Base-by-base conservation (phyloP, 2,888 invertebrate species). In the Globia sparganii region DNA sequence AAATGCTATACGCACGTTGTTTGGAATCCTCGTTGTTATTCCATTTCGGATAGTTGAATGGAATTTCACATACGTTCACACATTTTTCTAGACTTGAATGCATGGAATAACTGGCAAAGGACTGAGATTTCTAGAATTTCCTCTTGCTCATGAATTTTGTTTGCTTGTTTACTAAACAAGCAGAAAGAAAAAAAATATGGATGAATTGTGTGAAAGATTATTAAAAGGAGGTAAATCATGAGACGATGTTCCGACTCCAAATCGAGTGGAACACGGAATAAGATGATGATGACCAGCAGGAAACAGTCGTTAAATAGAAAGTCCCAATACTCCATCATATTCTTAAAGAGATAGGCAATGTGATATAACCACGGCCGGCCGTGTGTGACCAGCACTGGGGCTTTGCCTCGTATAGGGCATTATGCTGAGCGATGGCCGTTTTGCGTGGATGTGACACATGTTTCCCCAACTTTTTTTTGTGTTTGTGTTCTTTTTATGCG, bases 31-130 rank as follows among this genome's bases (percentile, higher is more conserved):
- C 25, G 31, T 43, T 56, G 21, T 18, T 6, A 62, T 74, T 72
- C 31, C 4, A 34, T 66, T 81, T 66, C 18, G 62, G 37, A 76
- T 59, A 37, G 28, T 58, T n/a, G 56, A 66, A 70, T 72, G 72
- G 49, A 69, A 77, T 61, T 85, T 69, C 72, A 61, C 56, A 75
- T 61, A 21, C n/a, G 40, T 58, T 58, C 34, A 53, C n/a, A 77
- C 69, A 72, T 72, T 85, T 58, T 37, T 2, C 37, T 53, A 56
- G 13, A 21, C 5, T 74, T 15, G 21, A 34, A 66, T 43, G 40
- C 37, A 66, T n/a, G 2, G 9, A 67, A 18, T 53, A 2, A 46
- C 21, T 34, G 34, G 28, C 53, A 43, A 15, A n/a, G 59, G 40
- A 25, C n/a, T 56, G 28, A 25, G 43, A 53, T 79, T 65, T 59